Evolutionary conservation across 2,888 invertebrate species (phyloP).

Genomic region (Pristionchus mayeri): DNA sequence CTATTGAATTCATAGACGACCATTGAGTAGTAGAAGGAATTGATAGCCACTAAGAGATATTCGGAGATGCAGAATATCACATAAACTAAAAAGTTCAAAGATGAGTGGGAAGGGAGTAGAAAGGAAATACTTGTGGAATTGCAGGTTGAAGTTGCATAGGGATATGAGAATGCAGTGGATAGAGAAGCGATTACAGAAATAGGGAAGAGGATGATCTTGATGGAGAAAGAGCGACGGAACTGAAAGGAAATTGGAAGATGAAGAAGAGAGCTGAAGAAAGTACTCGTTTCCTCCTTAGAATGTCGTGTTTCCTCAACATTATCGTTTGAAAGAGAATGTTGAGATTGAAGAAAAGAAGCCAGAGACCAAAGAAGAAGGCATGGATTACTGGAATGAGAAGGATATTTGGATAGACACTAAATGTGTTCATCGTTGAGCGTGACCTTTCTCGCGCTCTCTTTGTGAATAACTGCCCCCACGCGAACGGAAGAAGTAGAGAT

Average conservation of each 20-base stretch:
- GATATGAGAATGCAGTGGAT: slow-evolving; percentile 73
- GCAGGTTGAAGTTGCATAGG: slow-evolving; percentile 66
- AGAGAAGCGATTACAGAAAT: slow-evolving; percentile 69
- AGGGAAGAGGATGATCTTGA: slow-evolving; percentile 69
- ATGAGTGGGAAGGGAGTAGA: no score
- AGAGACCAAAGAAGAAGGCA: slow-evolving; percentile 69
- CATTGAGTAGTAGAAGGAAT: not conserved
- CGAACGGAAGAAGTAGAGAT: slow-evolving; percentile 15
- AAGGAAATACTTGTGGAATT: slow-evolving; percentile 59
- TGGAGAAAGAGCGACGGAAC: slow-evolving; percentile 67
- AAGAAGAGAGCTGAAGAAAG: not conserved
- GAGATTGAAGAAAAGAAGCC: slow-evolving; percentile 73
- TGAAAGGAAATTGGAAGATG: slow-evolving; percentile 52
- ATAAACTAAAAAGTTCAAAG: slow-evolving; percentile 11
- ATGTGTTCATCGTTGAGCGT: not conserved
- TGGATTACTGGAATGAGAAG: slow-evolving; percentile 65
- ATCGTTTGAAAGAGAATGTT: slow-evolving; percentile 68
- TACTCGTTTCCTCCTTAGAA: slow-evolving; percentile 5
- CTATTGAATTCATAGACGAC: not conserved
- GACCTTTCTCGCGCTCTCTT: not conserved
- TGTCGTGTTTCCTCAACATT: slow-evolving; percentile 12
- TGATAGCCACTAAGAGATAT: slow-evolving; percentile 37
- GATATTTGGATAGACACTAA: not conserved
- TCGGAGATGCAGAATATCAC: slow-evolving; percentile 11
- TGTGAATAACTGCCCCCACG: not conserved